Base-by-base conservation (phyloP, 2,888 invertebrate genomes). In the Deilephila porcellus region DNA sequence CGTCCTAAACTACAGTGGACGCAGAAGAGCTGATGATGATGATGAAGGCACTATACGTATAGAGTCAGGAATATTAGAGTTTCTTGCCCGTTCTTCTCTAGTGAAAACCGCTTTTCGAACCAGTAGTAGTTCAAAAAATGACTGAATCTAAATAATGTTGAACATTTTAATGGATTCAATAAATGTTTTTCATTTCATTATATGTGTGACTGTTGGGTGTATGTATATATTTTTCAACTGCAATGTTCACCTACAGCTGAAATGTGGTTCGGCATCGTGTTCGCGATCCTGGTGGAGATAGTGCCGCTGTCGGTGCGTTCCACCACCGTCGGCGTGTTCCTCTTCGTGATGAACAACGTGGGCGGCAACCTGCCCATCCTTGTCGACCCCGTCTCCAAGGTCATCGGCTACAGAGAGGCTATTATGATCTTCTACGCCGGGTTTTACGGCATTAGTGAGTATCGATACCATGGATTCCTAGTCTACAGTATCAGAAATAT, bases 231-330 rank as follows among this genome's bases (percentile, higher is more conserved):
- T 17, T 62, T 25, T 3, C 3, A 17, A 29, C 29, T 17, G 14
- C 6, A 63, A 34, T 71, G 59, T 76, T 67, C 62, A 37, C 74
- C 93, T 93, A 14, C 93, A 97, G 98, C 98, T 83, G 98, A 98
- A 93, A 98, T 98, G 98, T 98, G 98, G 98, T 98, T 98, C 90
- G 98, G 98, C 71, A 98, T 98, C 77, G 96, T 98, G 4, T 98
- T 98, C 89, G 98, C 98, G 4, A 97, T 98, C 85, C 95, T 98
- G 3, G 98, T 98, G 1, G 98, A 98, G 92, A 97, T 98, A 77
- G 98, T 98, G 1, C 98, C 98, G 0, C 85, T 97, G 70, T 96
- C 96, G 7, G 96, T 98, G 19, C 95, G 98, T 70, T 98, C 98
- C 5, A 98, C 98, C 60, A 97, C 98, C 0, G 96, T 98, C 19